Evolutionary conservation across 2,888 invertebrate species (phyloP).

Genomic region (Carabus problematicus): DNA sequence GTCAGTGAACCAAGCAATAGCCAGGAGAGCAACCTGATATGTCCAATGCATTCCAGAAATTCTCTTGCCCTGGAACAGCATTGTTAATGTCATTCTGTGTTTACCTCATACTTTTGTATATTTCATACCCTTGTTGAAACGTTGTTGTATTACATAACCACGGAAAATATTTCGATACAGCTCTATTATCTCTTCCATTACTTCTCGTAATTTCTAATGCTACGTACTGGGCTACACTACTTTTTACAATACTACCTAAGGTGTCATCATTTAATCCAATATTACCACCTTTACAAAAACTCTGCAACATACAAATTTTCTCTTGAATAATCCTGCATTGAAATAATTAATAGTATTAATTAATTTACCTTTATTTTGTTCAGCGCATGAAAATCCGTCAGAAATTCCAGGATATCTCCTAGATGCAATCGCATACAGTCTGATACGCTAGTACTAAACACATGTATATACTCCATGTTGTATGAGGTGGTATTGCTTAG

Average conservation of each 20-base stretch:
- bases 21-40: conserved; percentile 95
- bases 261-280: conserved; percentile 91
- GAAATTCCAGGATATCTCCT: conserved; percentile 91
- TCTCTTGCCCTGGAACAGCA: conserved; percentile 78
- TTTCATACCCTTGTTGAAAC: conserved; percentile 77
- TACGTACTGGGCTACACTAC: conserved; percentile 91
- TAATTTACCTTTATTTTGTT: conserved; percentile 89
- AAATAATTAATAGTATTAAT: neutral
- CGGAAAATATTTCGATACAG: conserved; percentile 82
- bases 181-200: conserved; percentile 82
- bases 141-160: conserved; percentile 87
- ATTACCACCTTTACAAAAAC: conserved; percentile 71
- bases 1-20: conserved; percentile 93
- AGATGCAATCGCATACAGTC: conserved; percentile 94
- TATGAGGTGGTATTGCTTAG: conserved; percentile 63
- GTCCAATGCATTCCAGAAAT: conserved; percentile 93
- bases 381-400: conserved; percentile 95
- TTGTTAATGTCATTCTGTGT: neutral
- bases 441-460: conserved; percentile 83
- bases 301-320: conserved; percentile 58
- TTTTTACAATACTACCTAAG: conserved; percentile 94
- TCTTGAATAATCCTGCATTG: neutral
- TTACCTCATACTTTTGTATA: conserved; percentile 1
- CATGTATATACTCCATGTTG: conserved; percentile 58
- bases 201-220: conserved; percentile 93